Percentiles rank a stretch among this genome's conserved stretches.
These are phyloP conservation scores for Polymixis flavicincta DNA, from an alignment of 2,888 invertebrate species.

Conservation along the genomic window DNA sequence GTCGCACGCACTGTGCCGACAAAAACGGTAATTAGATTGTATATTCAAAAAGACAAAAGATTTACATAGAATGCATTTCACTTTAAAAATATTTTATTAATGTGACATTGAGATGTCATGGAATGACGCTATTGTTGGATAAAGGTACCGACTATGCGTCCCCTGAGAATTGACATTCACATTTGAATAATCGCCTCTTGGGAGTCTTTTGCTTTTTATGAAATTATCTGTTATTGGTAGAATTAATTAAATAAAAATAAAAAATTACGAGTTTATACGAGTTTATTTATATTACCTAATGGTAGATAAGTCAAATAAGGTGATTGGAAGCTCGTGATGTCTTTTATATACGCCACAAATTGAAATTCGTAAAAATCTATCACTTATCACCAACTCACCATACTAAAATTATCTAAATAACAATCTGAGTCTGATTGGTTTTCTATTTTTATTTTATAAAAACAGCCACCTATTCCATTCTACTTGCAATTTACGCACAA, in stretches of 20 bases:
- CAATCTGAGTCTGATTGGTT: too few relatives aligned
- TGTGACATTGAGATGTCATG: slow-evolving; percentile 40
- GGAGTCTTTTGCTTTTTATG: slow-evolving; percentile 7
- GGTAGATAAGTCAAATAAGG: neutral
- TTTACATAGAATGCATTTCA: slow-evolving; percentile 56
- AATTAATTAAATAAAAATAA: neutral
- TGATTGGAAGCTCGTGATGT: neutral
- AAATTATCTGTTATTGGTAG: neutral
- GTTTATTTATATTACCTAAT: too few relatives aligned
- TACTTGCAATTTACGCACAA: neutral
- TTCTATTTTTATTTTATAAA: too few relatives aligned
- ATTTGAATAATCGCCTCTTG: slow-evolving; percentile 18
- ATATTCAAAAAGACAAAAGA: slow-evolving; percentile 39
- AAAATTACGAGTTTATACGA: neutral
- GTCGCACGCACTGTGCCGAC: slow-evolving; percentile 56
- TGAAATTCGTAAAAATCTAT: slow-evolving; percentile 8
- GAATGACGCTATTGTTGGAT: slow-evolving; percentile 22
- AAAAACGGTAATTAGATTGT: slow-evolving; percentile 58
- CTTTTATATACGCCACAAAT: slow-evolving; percentile 1
- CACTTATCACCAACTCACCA: neutral
- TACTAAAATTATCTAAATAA: neutral
- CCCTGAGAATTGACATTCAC: slow-evolving; percentile 27
- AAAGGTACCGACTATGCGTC: slow-evolving; percentile 33
- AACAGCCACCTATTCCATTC: neutral
- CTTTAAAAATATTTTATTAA: slow-evolving; percentile 46